Evolutionary conservation across 2,888 invertebrate species (phyloP), one percentile per base, ranked within the genome.

Genomic region (Napeogenes sylphis): DNA sequence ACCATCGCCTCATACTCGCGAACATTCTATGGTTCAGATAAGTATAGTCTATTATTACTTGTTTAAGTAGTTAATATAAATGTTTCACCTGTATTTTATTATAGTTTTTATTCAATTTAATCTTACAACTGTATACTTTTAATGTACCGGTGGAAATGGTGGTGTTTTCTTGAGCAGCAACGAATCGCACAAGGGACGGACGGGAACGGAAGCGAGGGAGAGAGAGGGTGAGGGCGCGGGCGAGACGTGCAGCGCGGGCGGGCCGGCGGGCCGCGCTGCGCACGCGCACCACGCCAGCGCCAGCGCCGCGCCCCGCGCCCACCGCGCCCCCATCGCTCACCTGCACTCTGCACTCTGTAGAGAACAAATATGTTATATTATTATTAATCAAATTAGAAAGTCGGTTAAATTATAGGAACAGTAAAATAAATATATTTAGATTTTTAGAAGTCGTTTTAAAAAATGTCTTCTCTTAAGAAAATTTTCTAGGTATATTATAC

Each of bases 311-410:
- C 73, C 85, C 76, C 71, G 72, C 73, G 72, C 81, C 81, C 81
- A 81, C 81, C 82, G 81, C 83, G 82, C 85, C 84, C 81, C 78
- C 87, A 87, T 87, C 76, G 74, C 86, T 87, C 87, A 87, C 87
- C 86, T 80, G 73, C 68, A 58, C 68, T 55, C 56, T 47, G 65
- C 55, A 8, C 61, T 62, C 67, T 67, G 51, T 2, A 59, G 56
- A 6, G 33, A n/a, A 53, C 32, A 12, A 33, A 30, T 38, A 32
- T 58, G 5, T 33, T 21, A 35, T 38, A 51, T n/a, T 47, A 3
- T 4, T 6, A 46, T 46, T 45, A 56, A 32, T 32, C 32, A 12
- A 4, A 32, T 33, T 33, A 21, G 21, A 21, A 14, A 57, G 4
- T 47, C 8, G 45, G 6, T 58, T 14, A n/a, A 5, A 35, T 38